These are phyloP conservation scores for Pyrochroa serraticornis DNA, from an alignment of 2,888 invertebrate genomes.

Conservation along the genomic window DNA sequence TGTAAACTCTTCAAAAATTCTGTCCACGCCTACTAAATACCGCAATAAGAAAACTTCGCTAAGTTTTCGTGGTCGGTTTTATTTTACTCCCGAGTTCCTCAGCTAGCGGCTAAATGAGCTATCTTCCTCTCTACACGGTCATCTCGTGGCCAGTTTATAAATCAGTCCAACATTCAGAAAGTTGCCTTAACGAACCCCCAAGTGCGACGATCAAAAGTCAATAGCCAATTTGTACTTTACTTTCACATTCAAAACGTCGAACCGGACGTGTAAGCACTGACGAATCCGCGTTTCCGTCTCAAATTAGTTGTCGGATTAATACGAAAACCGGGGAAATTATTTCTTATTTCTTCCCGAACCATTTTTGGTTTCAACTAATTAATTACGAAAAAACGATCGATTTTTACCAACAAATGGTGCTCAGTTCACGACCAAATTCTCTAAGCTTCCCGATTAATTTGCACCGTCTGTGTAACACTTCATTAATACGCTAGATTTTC, in stretches of 20 bases:
- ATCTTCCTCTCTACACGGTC: slow-evolving; percentile 41
- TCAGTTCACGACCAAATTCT: slow-evolving; percentile 38
- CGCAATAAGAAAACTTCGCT: slow-evolving; percentile 47
- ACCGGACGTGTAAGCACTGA: too few species aligned
- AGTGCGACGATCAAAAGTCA: slow-evolving; percentile 48
- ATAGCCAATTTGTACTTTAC: slow-evolving; percentile 48
- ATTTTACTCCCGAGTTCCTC: slow-evolving; percentile 45
- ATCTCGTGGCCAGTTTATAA: slow-evolving; percentile 53
- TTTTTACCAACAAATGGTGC: slow-evolving; percentile 34
- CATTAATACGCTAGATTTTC: too few species aligned
- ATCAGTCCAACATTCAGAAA: slow-evolving; percentile 54
- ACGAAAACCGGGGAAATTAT: slow-evolving; percentile 16
- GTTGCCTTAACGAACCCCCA: slow-evolving; percentile 50
- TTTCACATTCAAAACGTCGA: slow-evolving; percentile 34
- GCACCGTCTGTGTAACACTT: slow-evolving; percentile 18
- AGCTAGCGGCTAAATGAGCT: slow-evolving; percentile 47
- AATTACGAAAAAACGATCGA: slow-evolving; percentile 36
- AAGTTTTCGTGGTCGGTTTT: slow-evolving; percentile 39
- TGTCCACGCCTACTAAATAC: slow-evolving; percentile 41
- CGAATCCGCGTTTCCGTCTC: neutral
- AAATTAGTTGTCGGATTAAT: slow-evolving; percentile 10
- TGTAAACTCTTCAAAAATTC: slow-evolving; percentile 41
- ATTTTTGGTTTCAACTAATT: neutral
- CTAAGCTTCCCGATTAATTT: slow-evolving; percentile 38
- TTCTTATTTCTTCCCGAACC: neutral